Evolutionary conservation across 2,888 invertebrate species (phyloP), one percentile per base, ranked within the genome.

Genomic region (Athetis lepigone): DNA sequence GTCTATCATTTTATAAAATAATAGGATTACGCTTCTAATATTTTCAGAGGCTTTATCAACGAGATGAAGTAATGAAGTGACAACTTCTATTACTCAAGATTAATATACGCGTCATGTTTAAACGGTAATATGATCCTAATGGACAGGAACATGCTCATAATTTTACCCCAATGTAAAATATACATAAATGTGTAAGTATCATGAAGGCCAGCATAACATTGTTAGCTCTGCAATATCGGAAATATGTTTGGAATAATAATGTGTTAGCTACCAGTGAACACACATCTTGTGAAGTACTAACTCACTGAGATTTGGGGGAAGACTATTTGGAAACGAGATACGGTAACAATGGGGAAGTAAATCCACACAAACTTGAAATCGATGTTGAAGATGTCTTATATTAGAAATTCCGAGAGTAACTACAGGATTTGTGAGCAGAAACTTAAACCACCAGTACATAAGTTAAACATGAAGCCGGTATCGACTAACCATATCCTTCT

Each of bases 181-280:
- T 29, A 36, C 19, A 9, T 36, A 46, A 25, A 29, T 19, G 36
- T 25, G n/a, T 27, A 18, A n/a, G 21, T 21, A 50, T 18, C 45
- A 64, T 39, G 66, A 51, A 47, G 29, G 43, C 33, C 33, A 37
- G 37, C 19, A 29, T 36, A 37, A 42, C 19, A 29, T 36, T 51
- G 51, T 42, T 47, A 50, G 43, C 42, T 42, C 56, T 56, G 75
- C 60, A 74, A 59, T 67, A 57, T 54, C 58, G 59, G 70, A 70
- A 63, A 59, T 61, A 39, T 25, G 49, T 52, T 49, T 56, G 42
- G 70, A 75, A 70, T 70, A 70, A 45, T 62, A 63, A 75, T 71
- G 63, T 45, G 33, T 39, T 18, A 50, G 52, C 45, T 69, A 70
- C 70, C 50, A 70, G 46, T 18, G 55, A 1, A 43, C 19, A 37